Evolutionary conservation across 64 coral and sea anemone species (phyloP), one percentile per base, ranked within the genome.

Genomic region (Astreopora myriophthalma): DNA sequence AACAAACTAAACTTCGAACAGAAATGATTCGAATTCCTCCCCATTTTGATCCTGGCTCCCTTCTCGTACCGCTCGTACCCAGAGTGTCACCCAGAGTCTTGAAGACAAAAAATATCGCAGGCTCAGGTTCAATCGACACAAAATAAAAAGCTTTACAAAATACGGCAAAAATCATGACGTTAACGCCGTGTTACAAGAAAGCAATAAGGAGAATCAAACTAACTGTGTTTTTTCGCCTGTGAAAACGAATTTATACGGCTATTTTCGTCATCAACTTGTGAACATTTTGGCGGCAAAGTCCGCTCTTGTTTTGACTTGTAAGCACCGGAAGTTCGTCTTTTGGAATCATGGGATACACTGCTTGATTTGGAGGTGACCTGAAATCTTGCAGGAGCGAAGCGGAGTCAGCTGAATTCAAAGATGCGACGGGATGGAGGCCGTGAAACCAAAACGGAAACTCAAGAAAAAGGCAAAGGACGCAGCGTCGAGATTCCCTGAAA

Each of bases 381-480:
- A 30, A 23, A 10, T 27, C 24, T 24, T 42, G 35, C 38, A 60
- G 26, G 71, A 48, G 5, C 68, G 73, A 46, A 46, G 11, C 28
- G 11, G 10, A 30, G 9, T 34, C 29, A 34, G 68, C 27, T 8
- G 68, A 33, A 29, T 29, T 48, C 0, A 83, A 64, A 36, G 19
- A 83, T 83, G 79, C 33, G 51, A 92, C 68, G 90, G 90, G 19
- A 92, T 92, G 90, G 90, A 92, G 42, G 90, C 90, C 27, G 71
- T 60, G 3, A 92, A 92, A 76, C 69, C 90, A 26, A 85, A 65
- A 51, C 86, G 60, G 48, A 92, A 92, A 63, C 90, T 75, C 49
- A 71, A 39, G 32, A 85, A 76, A 39, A 86, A 85, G 58, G 16
- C 20, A 35, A 92, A 85, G 85, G 33, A 39, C 24, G 24, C 34